These are phyloP conservation scores for Harpagifer antarcticus DNA, from an alignment of 2,797 vertebrate genomes.

Conservation along the genomic window DNA sequence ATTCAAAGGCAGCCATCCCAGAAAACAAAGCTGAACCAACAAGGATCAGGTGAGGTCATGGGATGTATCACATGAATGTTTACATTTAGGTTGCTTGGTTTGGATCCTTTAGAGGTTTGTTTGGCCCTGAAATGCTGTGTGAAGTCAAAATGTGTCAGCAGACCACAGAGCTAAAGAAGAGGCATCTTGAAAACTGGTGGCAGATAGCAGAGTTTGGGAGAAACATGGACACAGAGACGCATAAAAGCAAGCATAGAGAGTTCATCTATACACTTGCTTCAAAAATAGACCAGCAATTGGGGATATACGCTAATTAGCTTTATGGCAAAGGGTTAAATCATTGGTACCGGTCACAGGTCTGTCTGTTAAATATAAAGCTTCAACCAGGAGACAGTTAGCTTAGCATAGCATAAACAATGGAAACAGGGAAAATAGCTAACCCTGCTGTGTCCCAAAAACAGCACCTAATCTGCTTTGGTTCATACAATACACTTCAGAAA, in stretches of 20 bases:
- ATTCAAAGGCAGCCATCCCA: conserved; percentile 23
- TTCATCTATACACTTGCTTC: neutral
- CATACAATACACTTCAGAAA: neutral
- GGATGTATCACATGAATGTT: conserved; percentile 7
- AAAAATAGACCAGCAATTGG: neutral
- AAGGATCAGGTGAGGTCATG: conserved; percentile 70
- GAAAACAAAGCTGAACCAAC: conserved; percentile 52
- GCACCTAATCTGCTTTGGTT: neutral
- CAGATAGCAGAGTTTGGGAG: neutral
- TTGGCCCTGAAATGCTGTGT: conserved; percentile 10
- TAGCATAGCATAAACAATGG: neutral
- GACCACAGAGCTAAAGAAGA: conserved; percentile 2
- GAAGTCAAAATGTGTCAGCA: conserved; percentile 15
- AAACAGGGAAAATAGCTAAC: neutral
- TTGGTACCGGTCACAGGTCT: neutral
- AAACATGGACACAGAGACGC: conserved; percentile 1
- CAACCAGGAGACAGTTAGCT: neutral
- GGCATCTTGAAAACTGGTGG: neutral
- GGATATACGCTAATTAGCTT: neutral
- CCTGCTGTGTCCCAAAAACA: neutral
- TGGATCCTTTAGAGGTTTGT: conserved; percentile 16
- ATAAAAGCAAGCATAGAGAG: neutral
- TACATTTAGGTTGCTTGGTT: conserved; percentile 33
- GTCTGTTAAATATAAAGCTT: neutral
- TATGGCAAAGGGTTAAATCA: neutral